Base-by-base conservation (phyloP, 2,888 invertebrate species). In the Andrena trimmerana region DNA sequence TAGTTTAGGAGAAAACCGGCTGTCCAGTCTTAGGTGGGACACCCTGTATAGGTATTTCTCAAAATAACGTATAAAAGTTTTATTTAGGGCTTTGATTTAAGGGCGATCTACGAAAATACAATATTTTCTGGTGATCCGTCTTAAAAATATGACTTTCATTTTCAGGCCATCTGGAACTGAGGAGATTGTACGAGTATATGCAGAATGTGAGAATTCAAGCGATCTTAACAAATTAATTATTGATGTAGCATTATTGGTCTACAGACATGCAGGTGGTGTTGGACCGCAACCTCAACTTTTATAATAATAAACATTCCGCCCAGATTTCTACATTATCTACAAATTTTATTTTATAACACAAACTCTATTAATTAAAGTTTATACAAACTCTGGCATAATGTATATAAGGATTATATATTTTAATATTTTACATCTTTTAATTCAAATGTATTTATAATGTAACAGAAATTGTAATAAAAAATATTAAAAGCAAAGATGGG, bases 121-220 rank as follows among this genome's bases (percentile, higher is more conserved):
- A 42, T 42, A 42, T 3, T 42, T 42, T 42, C 13, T 3, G 42
- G 13, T 13, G 42, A 42, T 42, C 0, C 42, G 3, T 13, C 0
- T 42, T 13, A 13, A 42, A 42, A 36, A 36, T 13, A 13, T 42
- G 13, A 42, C 42, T 20, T 71, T 70, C 71, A 52, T 65, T 69
- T 83, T 42, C 36, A 89, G 89, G n/a, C 97, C 99, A 0, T 99
- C 99, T 0, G 99, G 99, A 8, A 99, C 99, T 0, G 99, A 99
- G 94, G 99, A 99, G 94, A 95, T 99, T 13, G 97, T 99, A 1
- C 95, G 99, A 83, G 97, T 99, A 0, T 99, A 99, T 94, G 98
- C 99, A 0, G 99, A 99, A 94, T 98, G 98, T 2, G 96, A 97
- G 31, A 97, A 97, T 4, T 95, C 96, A 91, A 95, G 59, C 94